Evolutionary conservation across 2,797 vertebrate genomes (phyloP).

Genomic region (Bryconaethiops microstoma): DNA sequence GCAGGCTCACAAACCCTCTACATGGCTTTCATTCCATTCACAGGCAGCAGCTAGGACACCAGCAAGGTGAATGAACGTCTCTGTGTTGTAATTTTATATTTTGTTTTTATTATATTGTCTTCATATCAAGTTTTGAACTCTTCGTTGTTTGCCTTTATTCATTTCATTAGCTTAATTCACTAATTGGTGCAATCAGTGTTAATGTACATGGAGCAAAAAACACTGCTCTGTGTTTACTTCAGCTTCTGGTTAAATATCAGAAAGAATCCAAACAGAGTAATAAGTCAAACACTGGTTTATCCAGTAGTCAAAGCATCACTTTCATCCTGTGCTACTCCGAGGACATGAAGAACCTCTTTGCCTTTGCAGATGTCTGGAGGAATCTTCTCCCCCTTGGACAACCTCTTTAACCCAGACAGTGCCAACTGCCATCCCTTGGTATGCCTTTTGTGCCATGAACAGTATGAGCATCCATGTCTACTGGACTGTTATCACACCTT

Average conservation of each 20-base stretch:
- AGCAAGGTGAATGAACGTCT: slow-evolving; percentile 55
- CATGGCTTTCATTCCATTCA: slow-evolving; percentile 62
- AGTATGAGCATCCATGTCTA: slow-evolving; percentile 83
- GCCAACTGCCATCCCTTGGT: slow-evolving; percentile 81
- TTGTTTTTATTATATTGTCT: slow-evolving; percentile 14
- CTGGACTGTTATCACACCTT: slow-evolving; percentile 87
- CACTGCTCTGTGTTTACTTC: not conserved
- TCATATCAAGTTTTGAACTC: slow-evolving; percentile 6
- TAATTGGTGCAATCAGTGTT: not conserved
- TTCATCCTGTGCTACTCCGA: not conserved
- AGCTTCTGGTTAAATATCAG: not conserved
- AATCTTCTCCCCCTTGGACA: slow-evolving; percentile 80
- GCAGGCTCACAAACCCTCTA: slow-evolving; percentile 43
- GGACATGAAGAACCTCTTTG: slow-evolving; percentile 30
- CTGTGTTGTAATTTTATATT: slow-evolving; percentile 4
- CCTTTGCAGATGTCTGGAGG: slow-evolving; percentile 79
- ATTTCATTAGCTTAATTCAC: not conserved
- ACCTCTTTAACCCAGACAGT: slow-evolving; percentile 74
- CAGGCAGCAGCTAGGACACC: slow-evolving; percentile 54
- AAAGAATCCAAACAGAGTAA: not conserved
- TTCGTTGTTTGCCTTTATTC: not conserved
- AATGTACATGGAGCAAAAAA: not conserved
- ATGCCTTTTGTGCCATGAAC: slow-evolving; percentile 83
- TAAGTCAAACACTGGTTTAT: not conserved
- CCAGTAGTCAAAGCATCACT: not conserved